Base-by-base conservation (phyloP, 2,888 invertebrate genomes). In the Apomyelois bistriatella region DNA sequence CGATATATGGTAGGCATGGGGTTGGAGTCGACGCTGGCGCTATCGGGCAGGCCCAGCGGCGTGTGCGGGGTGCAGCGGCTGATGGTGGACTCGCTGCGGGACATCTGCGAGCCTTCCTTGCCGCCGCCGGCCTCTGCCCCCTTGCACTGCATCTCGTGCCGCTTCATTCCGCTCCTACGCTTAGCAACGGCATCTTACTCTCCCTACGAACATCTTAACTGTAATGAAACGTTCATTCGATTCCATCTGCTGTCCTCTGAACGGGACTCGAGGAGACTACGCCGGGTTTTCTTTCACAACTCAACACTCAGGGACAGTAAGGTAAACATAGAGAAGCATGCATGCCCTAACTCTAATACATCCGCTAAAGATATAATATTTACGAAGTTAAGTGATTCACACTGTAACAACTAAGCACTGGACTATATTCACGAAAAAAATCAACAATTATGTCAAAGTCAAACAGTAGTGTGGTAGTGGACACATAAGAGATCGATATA, bases 1-100 rank as follows among this genome's bases (percentile, higher is more conserved):
- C 96, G 95, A 93, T 96, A 96, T 88, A 96, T 96, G 69, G 96
- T 96, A 68, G 94, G 94, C 87, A 95, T 94, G 82, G 95, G 94
- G 90, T 94, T 95, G 85, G 95, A 95, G 91, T 96, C 95, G 83
- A 96, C 95, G 92, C 95, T 95, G 83, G 93, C 94, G 92, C 95
- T 95, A 92, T 96, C 95, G 76, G 90, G 85, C 54, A 80, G 82
- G 54, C 87, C 87, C 61, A 89, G 77, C 58, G 90, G 90, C 12
- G 90, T 88, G 79, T 82, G 90, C 64, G 85, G 89, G 60, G 86
- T 88, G 78, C 84, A 86, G 68, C 81, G 82, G 79, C 89, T 92
- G 88, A 93, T 92, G 82, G 94, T 94, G 62, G 94, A 92, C 89
- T 94, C 94, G 90, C 94, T 92, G 85, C 94, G 94, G 64, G 94